Evolutionary conservation across 2,888 invertebrate species (phyloP), one percentile per base, ranked within the genome.

Genomic region (Bombylius major): DNA sequence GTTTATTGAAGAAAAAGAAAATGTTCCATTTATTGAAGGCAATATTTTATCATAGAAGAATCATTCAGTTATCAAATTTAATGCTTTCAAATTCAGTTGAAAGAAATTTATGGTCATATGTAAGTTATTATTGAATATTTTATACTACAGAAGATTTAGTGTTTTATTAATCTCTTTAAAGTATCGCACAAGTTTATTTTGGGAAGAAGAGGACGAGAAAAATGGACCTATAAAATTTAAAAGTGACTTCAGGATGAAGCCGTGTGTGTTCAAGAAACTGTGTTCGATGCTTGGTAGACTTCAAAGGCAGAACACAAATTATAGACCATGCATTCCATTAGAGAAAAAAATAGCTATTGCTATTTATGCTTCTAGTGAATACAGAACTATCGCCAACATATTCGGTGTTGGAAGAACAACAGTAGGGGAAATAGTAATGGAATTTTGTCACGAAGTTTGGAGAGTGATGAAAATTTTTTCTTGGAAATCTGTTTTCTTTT

Each of bases 401-500:
- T 54, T 54, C 31, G 54, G 54, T 32, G 44, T 54, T 1, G 54
- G 49, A 23, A 23, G 54, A 44, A 54, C 49, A 1, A 54, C 54
- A 32, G 54, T 49, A 13, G 54, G 55, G 13, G 13, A 47, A 36
- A 50, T 55, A 13, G 50, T 55, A 31, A 13, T 45, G 0, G 33
- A 55, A 14, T 54, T 54, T 32, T 54, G 54, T 45, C 11, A 11
- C 11, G 48, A 48, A 12, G 39, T 53, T 23, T 23, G 23, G 23
- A 23, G 23, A 1, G 3, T 23, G 23, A 23, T 23, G 23, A 23
- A 23, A 36, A 36, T 36, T 36, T 36, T 36, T 8, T 36, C 36
- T 9, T 36, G 36, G 4, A 3, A 36, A 36, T 36, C 36, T 36
- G 6, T 36, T 36, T 36, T 36, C 9, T 36, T 36, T 23, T 23